phyloP scores from a whole-genome alignment of 1,140 invertebrate species.

The Drosophila yakuba region DNA sequence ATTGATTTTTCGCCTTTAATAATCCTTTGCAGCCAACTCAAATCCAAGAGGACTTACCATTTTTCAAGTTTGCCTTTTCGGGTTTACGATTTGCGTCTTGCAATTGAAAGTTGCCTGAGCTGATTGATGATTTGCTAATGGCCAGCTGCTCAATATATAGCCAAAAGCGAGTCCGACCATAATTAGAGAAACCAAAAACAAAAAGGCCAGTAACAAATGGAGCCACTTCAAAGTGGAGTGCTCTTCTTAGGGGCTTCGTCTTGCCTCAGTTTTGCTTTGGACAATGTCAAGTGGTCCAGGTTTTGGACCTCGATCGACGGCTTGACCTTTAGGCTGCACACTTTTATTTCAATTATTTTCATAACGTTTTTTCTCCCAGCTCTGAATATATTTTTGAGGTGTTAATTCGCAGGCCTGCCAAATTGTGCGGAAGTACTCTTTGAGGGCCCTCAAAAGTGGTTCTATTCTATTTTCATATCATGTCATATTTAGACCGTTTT shows the following conservation, averaged over 20 bases:
- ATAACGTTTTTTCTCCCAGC: background rate
- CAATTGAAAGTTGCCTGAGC: conserved; percentile 72
- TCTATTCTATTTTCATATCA: background rate
- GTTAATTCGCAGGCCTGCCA: conserved; percentile 56
- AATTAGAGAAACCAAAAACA: conserved; percentile 21
- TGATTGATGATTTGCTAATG: conserved; percentile 67
- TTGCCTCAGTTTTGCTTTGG: conserved; percentile 37
- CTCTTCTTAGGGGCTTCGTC: conserved; percentile 43
- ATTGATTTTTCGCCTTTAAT: background rate
- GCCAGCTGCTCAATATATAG: conserved; percentile 63
- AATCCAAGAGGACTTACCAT: conserved; percentile 34
- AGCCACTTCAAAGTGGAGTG: conserved; percentile 33
- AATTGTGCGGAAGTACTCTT: conserved; percentile 27
- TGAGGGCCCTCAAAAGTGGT: conserved; percentile 17
- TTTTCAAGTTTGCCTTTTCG: conserved; percentile 36
- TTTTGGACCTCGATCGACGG: conserved; percentile 34
- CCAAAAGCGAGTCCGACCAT: conserved; percentile 37
- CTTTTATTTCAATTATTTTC: conserved; percentile 23
- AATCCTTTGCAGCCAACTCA: background rate
- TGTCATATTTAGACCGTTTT: background rate
- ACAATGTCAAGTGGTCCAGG: conserved; percentile 66
- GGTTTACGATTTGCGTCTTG: conserved; percentile 50
- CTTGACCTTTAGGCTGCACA: conserved; percentile 62
- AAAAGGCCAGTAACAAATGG: conserved; percentile 26
- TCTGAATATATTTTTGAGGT: conserved; percentile 59